These are phyloP conservation scores for Aspidoscelis tigris DNA, from an alignment of 2,113 vertebrate genomes.

Conservation along the genomic window DNA sequence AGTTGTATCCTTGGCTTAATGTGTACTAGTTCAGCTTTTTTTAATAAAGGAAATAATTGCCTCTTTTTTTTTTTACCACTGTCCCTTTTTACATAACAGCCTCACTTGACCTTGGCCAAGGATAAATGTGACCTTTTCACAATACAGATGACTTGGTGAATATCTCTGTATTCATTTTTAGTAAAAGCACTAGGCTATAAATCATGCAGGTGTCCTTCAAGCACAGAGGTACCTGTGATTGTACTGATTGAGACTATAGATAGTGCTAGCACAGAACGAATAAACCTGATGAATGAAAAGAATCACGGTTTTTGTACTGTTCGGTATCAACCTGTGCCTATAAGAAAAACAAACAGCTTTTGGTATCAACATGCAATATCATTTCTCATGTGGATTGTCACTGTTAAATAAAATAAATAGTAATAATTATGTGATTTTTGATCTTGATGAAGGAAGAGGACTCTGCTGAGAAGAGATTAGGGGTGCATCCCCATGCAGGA, in stretches of 20 bases:
- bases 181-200: neutral
- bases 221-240: neutral
- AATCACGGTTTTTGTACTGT: neutral
- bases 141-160: neutral
- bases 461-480: too few relatives aligned
- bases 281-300: slow-evolving; percentile 5
- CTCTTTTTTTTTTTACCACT: slow-evolving; percentile 42
- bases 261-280: slow-evolving; percentile 7
- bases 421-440: too few relatives aligned
- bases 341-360: slow-evolving; percentile 4
- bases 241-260: neutral
- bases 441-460: too few relatives aligned
- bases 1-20: slow-evolving; percentile 32
- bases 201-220: slow-evolving; percentile 7
- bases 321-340: neutral
- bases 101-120: slow-evolving; percentile 30
- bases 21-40: slow-evolving; percentile 18
- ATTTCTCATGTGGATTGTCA: neutral
- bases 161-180: slow-evolving; percentile 5
- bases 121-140: slow-evolving; percentile 48
- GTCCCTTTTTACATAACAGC: slow-evolving; percentile 37
- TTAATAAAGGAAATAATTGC: neutral
- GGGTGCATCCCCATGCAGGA: too few relatives aligned
- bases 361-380: neutral
- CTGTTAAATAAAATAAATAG: neutral